These are phyloP conservation scores for Pristionchus exspectatus DNA, from an alignment of 2,888 invertebrate species.

Conservation along the genomic window DNA sequence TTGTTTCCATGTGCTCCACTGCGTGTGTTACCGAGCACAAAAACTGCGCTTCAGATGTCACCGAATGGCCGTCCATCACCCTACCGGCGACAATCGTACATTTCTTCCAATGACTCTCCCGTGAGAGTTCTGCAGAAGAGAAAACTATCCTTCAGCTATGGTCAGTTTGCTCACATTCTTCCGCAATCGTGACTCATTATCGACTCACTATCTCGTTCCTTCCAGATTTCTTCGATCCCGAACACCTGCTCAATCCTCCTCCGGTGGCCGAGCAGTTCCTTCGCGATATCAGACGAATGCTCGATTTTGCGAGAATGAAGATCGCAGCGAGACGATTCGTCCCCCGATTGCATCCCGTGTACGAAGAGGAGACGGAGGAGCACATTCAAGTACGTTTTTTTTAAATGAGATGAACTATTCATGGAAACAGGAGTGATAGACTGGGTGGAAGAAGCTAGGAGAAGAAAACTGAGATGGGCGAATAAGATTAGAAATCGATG, in stretches of 20 bases:
- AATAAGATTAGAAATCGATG: too few species aligned
- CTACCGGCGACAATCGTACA: not conserved
- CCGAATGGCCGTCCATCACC: not conserved
- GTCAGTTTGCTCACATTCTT: slow-evolving; percentile 39
- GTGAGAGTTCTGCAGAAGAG: slow-evolving; percentile 58
- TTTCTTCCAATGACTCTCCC: slow-evolving; percentile 20
- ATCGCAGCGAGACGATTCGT: not conserved
- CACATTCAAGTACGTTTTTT: not conserved
- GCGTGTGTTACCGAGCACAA: not conserved
- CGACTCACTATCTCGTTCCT: too few species aligned
- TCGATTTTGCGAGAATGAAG: slow-evolving; percentile 87
- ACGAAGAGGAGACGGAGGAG: not conserved
- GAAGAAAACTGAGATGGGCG: too few species aligned
- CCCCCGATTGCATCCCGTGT: not conserved
- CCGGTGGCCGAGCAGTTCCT: slow-evolving; percentile 92
- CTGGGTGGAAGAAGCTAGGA: too few species aligned
- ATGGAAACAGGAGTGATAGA: too few species aligned
- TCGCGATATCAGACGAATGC: slow-evolving; percentile 88
- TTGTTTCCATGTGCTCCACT: not conserved
- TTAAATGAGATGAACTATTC: too few species aligned
- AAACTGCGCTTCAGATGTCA: not conserved
- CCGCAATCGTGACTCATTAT: too few species aligned
- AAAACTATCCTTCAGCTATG: slow-evolving; percentile 68
- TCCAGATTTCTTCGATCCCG: slow-evolving; percentile 90
- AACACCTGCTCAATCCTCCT: slow-evolving; percentile 90